phyloP scores from a whole-genome alignment of 2,797 vertebrate species.

The Enteromius anoplus region DNA sequence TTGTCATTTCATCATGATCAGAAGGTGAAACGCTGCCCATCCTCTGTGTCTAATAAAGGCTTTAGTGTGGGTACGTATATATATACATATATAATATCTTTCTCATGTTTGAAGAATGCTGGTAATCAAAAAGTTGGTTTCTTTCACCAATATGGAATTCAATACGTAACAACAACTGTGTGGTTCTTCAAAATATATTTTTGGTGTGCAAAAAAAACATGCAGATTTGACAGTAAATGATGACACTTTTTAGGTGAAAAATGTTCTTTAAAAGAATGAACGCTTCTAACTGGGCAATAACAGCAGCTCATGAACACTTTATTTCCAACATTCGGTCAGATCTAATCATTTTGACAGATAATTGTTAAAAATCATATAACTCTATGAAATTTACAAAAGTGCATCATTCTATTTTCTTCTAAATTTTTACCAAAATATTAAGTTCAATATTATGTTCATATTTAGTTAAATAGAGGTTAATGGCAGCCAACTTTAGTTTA shows the following conservation, averaged over 20 bases:
- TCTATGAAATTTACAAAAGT: background rate
- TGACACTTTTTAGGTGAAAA: background rate
- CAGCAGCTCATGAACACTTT: background rate
- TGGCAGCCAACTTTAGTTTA: background rate
- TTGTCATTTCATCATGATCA: conserved; percentile 77
- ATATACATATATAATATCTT: background rate
- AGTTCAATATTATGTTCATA: background rate
- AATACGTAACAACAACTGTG: background rate
- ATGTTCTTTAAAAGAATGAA: background rate
- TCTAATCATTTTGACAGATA: background rate
- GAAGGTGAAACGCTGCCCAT: conserved; percentile 78
- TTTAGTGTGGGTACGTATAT: conserved; percentile 76
- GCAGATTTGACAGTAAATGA: background rate
- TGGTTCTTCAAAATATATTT: background rate
- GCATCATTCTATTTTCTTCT: background rate
- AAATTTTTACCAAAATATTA: too few species aligned
- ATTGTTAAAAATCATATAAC: background rate
- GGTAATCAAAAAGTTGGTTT: background rate
- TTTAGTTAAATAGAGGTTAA: background rate
- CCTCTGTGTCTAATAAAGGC: conserved; percentile 79
- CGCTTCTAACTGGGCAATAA: background rate
- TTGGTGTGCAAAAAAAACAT: background rate
- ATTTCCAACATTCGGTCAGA: background rate
- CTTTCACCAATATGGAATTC: background rate
- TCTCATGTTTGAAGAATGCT: background rate